phyloP scores from a whole-genome alignment of 2,888 invertebrate genomes.

The Drosophila vallismaia region DNA sequence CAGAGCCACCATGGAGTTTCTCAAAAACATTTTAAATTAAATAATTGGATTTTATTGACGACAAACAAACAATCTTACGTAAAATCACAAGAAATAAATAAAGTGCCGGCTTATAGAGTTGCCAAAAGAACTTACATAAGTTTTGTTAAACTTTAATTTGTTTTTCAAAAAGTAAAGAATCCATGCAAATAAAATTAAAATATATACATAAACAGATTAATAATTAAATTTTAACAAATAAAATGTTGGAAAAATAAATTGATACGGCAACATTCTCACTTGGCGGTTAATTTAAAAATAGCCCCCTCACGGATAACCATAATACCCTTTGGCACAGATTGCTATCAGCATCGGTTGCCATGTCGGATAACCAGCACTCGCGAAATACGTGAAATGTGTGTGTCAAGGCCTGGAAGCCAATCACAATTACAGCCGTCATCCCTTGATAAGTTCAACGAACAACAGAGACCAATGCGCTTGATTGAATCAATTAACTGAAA shows the following conservation, averaged over 20 bases:
- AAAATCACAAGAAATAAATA: conserved; percentile 43
- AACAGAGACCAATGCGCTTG: conserved; percentile 31
- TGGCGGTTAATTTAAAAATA: neutral
- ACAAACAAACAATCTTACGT: conserved; percentile 52
- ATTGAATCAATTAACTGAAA: conserved; percentile 69
- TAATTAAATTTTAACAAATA: neutral
- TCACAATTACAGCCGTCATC: conserved; percentile 52
- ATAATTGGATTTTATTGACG: neutral
- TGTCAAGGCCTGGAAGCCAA: conserved; percentile 63
- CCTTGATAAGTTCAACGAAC: conserved; percentile 60
- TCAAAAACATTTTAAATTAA: conserved; percentile 35
- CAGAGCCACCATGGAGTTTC: conserved; percentile 15
- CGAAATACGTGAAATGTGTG: conserved; percentile 45
- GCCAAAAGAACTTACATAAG: conserved; percentile 4
- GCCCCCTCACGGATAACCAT: neutral
- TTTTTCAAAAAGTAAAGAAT: no score
- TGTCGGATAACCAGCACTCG: conserved; percentile 47
- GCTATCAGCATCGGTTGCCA: conserved; percentile 49
- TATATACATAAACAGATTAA: neutral
- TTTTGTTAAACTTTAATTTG: no score
- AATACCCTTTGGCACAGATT: neutral
- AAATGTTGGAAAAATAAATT: neutral
- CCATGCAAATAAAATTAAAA: no score
- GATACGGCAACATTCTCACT: neutral
- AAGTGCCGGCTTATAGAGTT: conserved; percentile 38